These are phyloP conservation scores for Homalodisca vitripennis DNA, from an alignment of 1,140 invertebrate genomes.

Conservation along the genomic window DNA sequence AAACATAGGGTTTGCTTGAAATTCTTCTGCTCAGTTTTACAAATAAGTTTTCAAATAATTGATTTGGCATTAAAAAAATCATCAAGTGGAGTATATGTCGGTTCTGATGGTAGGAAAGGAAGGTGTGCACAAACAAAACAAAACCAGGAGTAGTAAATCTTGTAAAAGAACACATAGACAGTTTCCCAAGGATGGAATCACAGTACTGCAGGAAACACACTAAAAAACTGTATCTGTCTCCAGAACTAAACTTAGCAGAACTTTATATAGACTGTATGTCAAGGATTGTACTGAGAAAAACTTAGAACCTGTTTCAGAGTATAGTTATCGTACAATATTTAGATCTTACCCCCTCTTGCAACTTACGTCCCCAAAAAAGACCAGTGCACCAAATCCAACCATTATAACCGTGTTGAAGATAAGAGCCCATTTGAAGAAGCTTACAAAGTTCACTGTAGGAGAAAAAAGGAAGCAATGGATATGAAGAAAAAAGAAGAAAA, in stretches of 20 bases:
- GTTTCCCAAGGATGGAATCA: slow-evolving; percentile 38
- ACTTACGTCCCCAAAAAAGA: slow-evolving; percentile 30
- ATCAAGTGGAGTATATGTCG: slow-evolving; percentile 17
- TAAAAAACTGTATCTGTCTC: slow-evolving; percentile 37
- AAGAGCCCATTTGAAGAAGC: slow-evolving; percentile 33
- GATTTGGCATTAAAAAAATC: no score
- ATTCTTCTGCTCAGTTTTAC: no score
- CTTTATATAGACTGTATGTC: slow-evolving; percentile 39
- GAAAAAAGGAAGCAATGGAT: slow-evolving; percentile 38
- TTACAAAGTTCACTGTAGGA: slow-evolving; percentile 37
- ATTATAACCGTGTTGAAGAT: slow-evolving; percentile 35
- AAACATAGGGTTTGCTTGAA: no score
- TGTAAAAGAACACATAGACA: slow-evolving; percentile 38
- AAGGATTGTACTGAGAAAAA: slow-evolving; percentile 34
- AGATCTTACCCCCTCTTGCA: slow-evolving; percentile 26
- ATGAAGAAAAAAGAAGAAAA: slow-evolving; percentile 38
- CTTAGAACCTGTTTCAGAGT: slow-evolving; percentile 33
- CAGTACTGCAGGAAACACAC: slow-evolving; percentile 40
- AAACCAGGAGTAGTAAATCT: slow-evolving; percentile 28
- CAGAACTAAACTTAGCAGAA: slow-evolving; percentile 35
- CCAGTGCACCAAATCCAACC: slow-evolving; percentile 40
- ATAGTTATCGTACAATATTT: slow-evolving; percentile 36
- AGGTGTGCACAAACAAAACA: slow-evolving; percentile 23
- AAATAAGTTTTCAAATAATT: no score
- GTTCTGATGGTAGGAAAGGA: slow-evolving; percentile 20